Conservation (phyloP, 2,113 vertebrate genomes). For the Grus americana region DNA sequence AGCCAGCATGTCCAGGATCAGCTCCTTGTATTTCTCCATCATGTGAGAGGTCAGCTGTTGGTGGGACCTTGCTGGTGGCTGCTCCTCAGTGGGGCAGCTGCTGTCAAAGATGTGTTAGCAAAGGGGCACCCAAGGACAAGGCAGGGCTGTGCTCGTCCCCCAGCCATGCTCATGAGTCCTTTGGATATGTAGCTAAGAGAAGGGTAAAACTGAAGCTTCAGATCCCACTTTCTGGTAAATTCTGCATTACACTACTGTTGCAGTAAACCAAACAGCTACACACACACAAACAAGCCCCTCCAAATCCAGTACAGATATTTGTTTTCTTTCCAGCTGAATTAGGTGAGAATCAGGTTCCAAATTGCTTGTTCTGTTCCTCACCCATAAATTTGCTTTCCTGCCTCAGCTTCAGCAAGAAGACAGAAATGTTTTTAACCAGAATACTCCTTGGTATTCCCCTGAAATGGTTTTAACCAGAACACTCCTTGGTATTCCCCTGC, state of each 20-base stretch:
- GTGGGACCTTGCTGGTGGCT: background rate
- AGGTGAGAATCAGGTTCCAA: background rate
- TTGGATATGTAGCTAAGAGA: background rate
- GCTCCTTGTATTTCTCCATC: background rate
- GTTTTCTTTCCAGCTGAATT: background rate
- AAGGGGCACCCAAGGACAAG: background rate
- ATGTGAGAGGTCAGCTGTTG: background rate
- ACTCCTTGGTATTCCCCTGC: background rate
- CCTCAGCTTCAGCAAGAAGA: background rate
- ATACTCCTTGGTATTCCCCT: background rate
- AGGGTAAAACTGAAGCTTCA: background rate
- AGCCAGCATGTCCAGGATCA: background rate
- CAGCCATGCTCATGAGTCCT: fast-evolving
- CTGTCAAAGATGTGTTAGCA: background rate
- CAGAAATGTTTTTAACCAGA: background rate
- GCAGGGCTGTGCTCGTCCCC: background rate
- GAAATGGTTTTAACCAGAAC: background rate
- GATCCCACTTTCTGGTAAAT: background rate
- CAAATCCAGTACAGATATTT: background rate
- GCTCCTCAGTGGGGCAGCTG: background rate
- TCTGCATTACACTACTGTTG: background rate
- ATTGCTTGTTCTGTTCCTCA: background rate
- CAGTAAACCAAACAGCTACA: background rate
- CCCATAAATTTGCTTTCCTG: background rate
- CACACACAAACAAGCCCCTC: background rate